Conservation (phyloP, 2,888 invertebrate genomes). For the Panzeria rudis region DNA sequence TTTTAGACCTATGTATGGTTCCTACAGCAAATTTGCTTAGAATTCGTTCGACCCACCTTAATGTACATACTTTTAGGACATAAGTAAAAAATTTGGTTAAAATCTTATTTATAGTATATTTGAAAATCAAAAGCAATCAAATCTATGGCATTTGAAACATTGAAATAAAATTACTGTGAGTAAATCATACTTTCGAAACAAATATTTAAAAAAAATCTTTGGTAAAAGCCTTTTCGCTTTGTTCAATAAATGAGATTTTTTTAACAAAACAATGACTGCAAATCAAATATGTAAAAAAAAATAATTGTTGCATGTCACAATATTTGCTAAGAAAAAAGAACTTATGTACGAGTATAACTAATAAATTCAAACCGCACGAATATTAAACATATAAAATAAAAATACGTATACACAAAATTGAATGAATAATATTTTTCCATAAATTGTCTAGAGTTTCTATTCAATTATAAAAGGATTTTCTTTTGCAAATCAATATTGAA, state of each 20-base stretch:
- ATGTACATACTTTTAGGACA: no score
- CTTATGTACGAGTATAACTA: neutral
- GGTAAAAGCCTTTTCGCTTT: neutral
- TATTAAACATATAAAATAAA: constrained; percentile 4
- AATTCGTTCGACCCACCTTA: no score
- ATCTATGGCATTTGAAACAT: no score
- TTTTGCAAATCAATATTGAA: constrained; percentile 36
- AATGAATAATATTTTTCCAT: constrained; percentile 5
- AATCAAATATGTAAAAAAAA: neutral
- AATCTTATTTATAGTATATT: no score
- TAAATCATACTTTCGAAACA: no score
- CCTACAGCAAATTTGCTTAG: no score
- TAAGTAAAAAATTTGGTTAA: no score
- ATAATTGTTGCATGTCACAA: constrained; percentile 46
- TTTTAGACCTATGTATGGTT: no score
- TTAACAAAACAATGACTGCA: neutral
- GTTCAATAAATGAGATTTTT: neutral
- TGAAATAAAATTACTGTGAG: no score
- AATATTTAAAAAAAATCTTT: neutral
- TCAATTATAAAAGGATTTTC: constrained; percentile 60
- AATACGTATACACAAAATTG: neutral
- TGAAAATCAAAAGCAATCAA: no score
- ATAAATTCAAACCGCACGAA: constrained; percentile 2
- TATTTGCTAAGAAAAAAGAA: constrained; percentile 33
- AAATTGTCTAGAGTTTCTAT: constrained; percentile 34